Evolutionary conservation across 2,797 vertebrate species (phyloP).

Genomic region (Synanceia verrucosa): DNA sequence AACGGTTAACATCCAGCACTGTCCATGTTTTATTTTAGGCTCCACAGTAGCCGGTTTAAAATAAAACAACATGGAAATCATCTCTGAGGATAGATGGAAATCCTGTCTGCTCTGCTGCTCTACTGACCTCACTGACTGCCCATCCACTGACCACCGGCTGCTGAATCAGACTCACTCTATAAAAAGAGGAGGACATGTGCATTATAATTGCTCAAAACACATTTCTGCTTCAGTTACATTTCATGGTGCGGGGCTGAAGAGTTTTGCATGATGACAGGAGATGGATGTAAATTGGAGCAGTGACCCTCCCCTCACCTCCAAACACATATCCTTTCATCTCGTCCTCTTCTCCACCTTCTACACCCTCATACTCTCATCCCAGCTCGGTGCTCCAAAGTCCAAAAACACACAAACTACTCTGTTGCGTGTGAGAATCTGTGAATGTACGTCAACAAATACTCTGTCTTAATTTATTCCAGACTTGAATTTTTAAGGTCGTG

Average conservation of each 20-base stretch:
- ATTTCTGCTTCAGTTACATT: slow-evolving; percentile 14
- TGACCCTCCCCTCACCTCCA: neutral
- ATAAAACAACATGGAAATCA: slow-evolving; percentile 66
- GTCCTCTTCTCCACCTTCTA: neutral
- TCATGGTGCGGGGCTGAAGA: neutral
- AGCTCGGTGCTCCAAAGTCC: neutral
- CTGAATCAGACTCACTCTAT: slow-evolving; percentile 58
- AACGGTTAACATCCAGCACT: slow-evolving; percentile 38
- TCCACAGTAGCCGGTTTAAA: slow-evolving; percentile 47
- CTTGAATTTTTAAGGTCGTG: neutral
- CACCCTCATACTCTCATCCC: neutral
- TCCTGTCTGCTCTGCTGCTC: slow-evolving; percentile 59
- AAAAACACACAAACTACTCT: slow-evolving; percentile 20
- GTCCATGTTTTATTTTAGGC: slow-evolving; percentile 17
- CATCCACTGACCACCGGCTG: slow-evolving; percentile 62
- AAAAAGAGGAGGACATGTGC: slow-evolving; percentile 17
- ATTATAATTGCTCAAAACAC: neutral
- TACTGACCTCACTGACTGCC: slow-evolving; percentile 76
- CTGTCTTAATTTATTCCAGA: neutral
- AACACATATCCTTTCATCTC: neutral
- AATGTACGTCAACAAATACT: neutral
- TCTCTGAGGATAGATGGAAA: slow-evolving; percentile 51
- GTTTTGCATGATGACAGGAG: neutral
- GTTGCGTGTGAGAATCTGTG: neutral
- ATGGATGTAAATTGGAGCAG: neutral